These are phyloP conservation scores for Aplodontia rufa DNA, from an alignment of 2,113 vertebrate species.

Conservation along the genomic window DNA sequence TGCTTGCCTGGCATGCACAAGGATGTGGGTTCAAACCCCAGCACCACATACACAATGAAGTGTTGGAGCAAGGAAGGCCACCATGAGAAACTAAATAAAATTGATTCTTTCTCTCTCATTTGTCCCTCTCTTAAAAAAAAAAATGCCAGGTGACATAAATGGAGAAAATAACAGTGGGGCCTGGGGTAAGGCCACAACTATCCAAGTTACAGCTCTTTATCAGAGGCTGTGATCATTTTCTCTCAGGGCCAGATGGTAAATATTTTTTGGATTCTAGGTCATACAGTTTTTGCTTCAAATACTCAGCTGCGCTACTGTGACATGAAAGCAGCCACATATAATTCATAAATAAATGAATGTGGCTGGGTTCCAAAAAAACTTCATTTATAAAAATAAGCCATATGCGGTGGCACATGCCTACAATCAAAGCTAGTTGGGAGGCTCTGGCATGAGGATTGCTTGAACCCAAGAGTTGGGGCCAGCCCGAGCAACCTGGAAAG, in stretches of 20 bases:
- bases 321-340: neutral
- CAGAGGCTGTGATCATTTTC: neutral
- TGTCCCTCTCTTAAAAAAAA: too few species aligned
- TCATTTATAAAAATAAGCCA: neutral
- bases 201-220: neutral
- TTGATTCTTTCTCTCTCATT: too few species aligned
- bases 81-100: too few species aligned
- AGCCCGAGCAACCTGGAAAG: neutral
- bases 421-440: neutral
- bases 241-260: neutral
- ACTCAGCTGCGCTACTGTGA: neutral
- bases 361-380: neutral
- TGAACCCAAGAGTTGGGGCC: neutral
- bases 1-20: too few species aligned
- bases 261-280: neutral
- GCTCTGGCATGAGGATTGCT: neutral
- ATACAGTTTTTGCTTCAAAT: neutral
- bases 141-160: neutral
- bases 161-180: neutral
- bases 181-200: neutral
- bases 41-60: too few species aligned
- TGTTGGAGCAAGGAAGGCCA: too few species aligned
- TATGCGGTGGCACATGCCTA: neutral
- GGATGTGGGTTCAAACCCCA: too few species aligned
- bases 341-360: neutral